Base-by-base conservation (phyloP, 1,140 invertebrate genomes). In the Saccostrea cuccullata region DNA sequence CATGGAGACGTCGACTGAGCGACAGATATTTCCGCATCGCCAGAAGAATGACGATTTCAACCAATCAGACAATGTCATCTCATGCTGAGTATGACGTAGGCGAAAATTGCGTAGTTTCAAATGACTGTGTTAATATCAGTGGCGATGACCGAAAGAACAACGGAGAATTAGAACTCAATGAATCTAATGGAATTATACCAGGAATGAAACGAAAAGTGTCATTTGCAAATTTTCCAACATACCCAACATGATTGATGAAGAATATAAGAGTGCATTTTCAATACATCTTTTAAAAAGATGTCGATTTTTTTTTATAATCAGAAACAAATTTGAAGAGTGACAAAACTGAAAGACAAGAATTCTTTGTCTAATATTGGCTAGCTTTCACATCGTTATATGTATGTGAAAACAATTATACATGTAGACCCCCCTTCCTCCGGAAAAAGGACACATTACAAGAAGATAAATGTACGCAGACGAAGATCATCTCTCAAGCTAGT, bases 1-100 rank as follows among this genome's bases (percentile, higher is more conserved):
- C 89, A 11, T 87, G 86, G 86, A 40, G 89, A 30, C 86, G 86
- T n/a, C 56, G 89, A 26, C 55, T 89, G 2, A 67, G 86, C 60
- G 86, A 89, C 56, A 20, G 84, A 47, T 47, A 60, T n/a, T 77
- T 77, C 30, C 23, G 77, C 23, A 30, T 23, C 20, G 40, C 86
- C 8, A 83, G 82, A 47, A 23, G 86, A 20, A 23, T 87, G 13
- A 84, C 82, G 55, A 83, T 55, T 56, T 60, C 86, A 8, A 55
- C 82, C 56, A 87, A 87, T 55, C 86, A 87, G n/a, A 87, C 86
- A 13, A 36, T 87, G 64, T 87, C 86, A 9, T 83, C 58, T 36
- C 55, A 58, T 15, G 47, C 84, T 20, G 84, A 85, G 13, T 85
- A 30, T 85, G 84, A 85, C 56, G n/a, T 84, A 12, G 55, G 40